Percentiles rank a stretch among this genome's conserved stretches.
Conservation (phyloP, 2,113 vertebrate genomes). For the Chrysochloris asiatica region DNA sequence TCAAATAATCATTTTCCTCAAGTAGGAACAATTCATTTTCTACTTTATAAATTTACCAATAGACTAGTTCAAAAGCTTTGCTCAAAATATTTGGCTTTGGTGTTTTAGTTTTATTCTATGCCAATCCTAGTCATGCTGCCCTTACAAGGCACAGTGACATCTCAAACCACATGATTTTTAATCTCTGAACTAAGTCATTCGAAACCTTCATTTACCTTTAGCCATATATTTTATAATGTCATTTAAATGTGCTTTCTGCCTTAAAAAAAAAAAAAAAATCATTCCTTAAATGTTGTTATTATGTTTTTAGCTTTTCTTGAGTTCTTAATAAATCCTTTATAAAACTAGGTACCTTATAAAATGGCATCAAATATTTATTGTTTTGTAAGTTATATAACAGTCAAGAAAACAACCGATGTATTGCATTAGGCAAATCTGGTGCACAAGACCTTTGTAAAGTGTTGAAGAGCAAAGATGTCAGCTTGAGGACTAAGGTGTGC, state of each 20-base stretch:
- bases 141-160: neutral
- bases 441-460: too few relatives aligned
- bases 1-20: neutral
- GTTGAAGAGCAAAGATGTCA: too few relatives aligned
- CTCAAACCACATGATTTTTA: neutral
- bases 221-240: neutral
- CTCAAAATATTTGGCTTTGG: neutral
- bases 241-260: neutral
- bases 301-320: neutral
- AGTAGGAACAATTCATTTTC: neutral
- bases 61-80: neutral
- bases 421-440: too few relatives aligned
- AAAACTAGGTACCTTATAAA: neutral
- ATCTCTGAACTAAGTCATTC: too few relatives aligned
- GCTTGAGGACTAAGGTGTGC: too few relatives aligned
- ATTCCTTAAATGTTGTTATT: neutral
- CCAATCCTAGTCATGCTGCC: neutral
- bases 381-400: too few relatives aligned
- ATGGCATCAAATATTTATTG: neutral
- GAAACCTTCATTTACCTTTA: neutral
- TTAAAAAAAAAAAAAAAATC: neutral
- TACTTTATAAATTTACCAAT: neutral
- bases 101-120: neutral
- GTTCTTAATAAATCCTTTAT: neutral
- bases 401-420: too few relatives aligned